Evolutionary conservation across 2,888 invertebrate genomes (phyloP).

Genomic region (Aquatica leii): DNA sequence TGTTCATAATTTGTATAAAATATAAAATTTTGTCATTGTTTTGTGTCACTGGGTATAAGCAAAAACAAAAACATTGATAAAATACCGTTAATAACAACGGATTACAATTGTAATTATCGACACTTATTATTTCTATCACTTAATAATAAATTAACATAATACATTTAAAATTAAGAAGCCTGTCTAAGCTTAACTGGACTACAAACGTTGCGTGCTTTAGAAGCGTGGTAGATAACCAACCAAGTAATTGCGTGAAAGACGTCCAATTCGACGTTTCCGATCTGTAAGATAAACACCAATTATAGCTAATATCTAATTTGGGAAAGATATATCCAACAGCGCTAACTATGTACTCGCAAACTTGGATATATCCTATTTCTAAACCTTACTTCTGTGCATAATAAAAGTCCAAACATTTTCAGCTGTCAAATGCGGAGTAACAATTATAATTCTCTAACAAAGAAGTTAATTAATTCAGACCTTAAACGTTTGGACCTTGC

Average conservation of each 20-base stretch:
- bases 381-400: too few relatives aligned
- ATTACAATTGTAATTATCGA: too few relatives aligned
- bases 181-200: conserved; percentile 41
- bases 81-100: neutral
- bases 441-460: too few relatives aligned
- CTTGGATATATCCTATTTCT: too few relatives aligned
- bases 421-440: too few relatives aligned
- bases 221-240: conserved; percentile 69
- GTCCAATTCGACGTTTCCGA: conserved; percentile 81
- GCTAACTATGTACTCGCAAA: too few relatives aligned
- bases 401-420: too few relatives aligned
- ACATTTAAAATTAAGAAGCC: conserved; percentile 45
- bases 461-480: too few relatives aligned
- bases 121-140: conserved; percentile 14
- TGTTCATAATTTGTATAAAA: neutral
- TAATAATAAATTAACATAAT: conserved; percentile 42
- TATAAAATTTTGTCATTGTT: neutral
- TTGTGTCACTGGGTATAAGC: neutral
- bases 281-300: conserved; percentile 64
- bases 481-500: too few relatives aligned
- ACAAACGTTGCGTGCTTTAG: conserved; percentile 52
- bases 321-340: neutral
- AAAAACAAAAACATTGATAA: neutral
- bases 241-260: conserved; percentile 82
- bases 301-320: conserved; percentile 21